These are phyloP conservation scores for Otis tarda DNA, from an alignment of 2,113 vertebrate genomes.

Conservation along the genomic window DNA sequence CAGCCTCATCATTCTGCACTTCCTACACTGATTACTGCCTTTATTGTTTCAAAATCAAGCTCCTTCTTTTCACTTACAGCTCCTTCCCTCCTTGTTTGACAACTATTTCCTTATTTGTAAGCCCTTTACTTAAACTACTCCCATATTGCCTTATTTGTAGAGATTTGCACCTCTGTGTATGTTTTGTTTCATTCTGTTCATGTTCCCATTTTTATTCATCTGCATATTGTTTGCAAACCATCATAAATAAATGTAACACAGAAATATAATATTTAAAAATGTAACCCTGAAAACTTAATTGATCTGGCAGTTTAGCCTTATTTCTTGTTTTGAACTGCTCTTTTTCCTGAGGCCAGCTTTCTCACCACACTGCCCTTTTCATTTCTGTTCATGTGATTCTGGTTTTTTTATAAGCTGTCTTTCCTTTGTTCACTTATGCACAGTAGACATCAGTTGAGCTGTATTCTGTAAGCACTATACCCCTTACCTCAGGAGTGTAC, in stretches of 20 bases:
- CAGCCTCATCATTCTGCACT: not conserved
- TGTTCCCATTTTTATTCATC: not conserved
- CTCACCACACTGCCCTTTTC: not conserved
- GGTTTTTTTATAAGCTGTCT: not conserved
- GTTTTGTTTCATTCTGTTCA: not conserved
- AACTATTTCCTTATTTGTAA: not conserved
- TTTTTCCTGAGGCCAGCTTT: not conserved
- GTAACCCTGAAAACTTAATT: not conserved
- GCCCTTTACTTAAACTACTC: not conserved
- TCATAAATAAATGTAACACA: not conserved
- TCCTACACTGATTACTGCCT: not conserved
- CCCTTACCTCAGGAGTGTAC: not conserved
- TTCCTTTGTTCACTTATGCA: not conserved
- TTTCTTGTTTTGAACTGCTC: not conserved
- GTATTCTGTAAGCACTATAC: not conserved
- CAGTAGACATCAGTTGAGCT: not conserved
- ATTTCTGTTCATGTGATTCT: not conserved
- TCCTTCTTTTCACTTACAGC: not conserved
- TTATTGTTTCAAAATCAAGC: not conserved
- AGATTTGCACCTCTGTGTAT: not conserved
- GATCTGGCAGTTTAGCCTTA: not conserved
- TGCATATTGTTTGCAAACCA: not conserved
- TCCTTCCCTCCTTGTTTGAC: not conserved
- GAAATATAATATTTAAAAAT: not conserved
- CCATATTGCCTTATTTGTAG: not conserved